phyloP scores from a whole-genome alignment of 2,888 invertebrate genomes.

The Tachina lurida region DNA sequence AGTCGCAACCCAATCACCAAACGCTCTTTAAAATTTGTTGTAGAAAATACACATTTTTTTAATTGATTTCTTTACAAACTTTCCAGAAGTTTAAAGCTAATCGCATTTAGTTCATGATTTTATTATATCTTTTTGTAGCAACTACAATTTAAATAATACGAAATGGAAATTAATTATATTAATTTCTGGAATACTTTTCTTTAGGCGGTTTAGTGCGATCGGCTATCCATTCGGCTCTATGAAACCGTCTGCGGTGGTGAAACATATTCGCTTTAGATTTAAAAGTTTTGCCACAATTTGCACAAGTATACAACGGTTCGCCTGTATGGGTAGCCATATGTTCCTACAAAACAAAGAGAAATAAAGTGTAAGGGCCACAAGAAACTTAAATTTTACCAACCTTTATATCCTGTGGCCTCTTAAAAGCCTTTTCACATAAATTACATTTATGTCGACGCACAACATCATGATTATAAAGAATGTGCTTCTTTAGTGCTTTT shows the following conservation, averaged over 20 bases:
- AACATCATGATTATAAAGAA: constrained; percentile 79
- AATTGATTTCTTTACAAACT: no score
- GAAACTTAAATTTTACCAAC: constrained; percentile 24
- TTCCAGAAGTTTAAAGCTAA: no score
- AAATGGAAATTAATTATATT: background rate
- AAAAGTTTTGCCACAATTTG: constrained; percentile 79
- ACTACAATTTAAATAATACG: no score
- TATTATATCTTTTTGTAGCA: constrained; percentile 1
- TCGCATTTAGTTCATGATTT: background rate
- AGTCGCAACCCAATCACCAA: no score
- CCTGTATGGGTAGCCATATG: constrained; percentile 81
- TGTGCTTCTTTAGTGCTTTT: constrained; percentile 78
- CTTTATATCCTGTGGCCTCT: constrained; percentile 74
- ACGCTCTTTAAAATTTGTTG: no score
- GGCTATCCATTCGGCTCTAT: constrained; percentile 80
- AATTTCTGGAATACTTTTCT: constrained; percentile 64
- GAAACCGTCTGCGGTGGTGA: constrained; percentile 79
- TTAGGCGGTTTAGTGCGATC: constrained; percentile 65
- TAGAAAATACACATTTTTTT: no score
- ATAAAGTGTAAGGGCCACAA: background rate
- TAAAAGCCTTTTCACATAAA: constrained; percentile 81
- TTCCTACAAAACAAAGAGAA: constrained; percentile 74
- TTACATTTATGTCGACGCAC: constrained; percentile 79
- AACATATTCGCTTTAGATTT: constrained; percentile 80
- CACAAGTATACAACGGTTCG: constrained; percentile 79